Percentiles rank a stretch among this genome's conserved stretches.
phyloP scores from a whole-genome alignment of 2,113 vertebrate genomes.

The Capreolus pygargus region DNA sequence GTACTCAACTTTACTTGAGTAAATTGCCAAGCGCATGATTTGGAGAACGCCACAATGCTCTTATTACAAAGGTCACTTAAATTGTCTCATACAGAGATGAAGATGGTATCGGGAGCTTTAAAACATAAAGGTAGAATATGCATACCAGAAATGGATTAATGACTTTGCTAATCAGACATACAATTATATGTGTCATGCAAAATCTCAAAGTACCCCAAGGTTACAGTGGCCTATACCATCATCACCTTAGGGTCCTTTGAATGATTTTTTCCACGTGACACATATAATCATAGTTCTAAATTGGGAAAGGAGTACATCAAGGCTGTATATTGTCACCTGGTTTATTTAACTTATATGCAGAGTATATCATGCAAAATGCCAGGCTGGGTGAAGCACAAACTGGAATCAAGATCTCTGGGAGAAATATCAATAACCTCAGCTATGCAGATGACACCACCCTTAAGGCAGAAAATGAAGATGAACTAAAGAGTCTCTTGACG shows the following conservation, averaged over 20 bases:
- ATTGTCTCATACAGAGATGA: background rate
- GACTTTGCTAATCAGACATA: background rate
- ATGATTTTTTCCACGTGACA: background rate
- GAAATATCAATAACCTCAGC: background rate
- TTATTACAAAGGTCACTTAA: background rate
- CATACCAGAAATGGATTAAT: background rate
- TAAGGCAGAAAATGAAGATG: background rate
- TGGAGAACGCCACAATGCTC: background rate
- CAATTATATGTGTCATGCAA: background rate
- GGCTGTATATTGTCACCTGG: background rate
- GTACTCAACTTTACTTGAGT: conserved; percentile 46
- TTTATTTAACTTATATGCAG: background rate
- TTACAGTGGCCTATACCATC: background rate
- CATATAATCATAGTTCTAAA: background rate
- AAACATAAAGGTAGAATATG: background rate
- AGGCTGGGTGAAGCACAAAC: background rate
- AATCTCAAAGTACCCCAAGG: background rate
- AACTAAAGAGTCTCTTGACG: background rate
- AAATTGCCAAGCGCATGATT: conserved; percentile 60
- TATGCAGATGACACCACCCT: background rate
- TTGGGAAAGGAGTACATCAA: background rate
- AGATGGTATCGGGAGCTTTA: background rate
- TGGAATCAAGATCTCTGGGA: background rate
- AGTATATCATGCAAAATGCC: background rate
- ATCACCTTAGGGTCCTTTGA: background rate